Conservation (phyloP, 2,113 vertebrate species). For the Trogon surrucura region DNA sequence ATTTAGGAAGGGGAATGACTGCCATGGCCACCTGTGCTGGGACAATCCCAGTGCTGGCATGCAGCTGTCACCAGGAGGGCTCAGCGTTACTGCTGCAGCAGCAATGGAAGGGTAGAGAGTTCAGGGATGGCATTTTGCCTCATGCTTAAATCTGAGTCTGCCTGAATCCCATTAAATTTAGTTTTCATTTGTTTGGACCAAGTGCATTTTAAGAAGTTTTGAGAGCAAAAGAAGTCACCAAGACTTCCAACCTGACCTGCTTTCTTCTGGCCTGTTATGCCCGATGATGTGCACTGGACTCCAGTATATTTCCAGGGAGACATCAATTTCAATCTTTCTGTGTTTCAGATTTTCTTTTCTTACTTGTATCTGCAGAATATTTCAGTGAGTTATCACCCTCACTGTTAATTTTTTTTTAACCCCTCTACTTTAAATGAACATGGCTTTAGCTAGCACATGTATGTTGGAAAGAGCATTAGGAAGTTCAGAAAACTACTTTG, state of each 20-base stretch:
- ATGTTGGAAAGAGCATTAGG: not conserved
- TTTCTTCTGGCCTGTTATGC: not conserved
- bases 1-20: not conserved
- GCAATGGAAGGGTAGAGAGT: not conserved
- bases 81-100: rapidly evolving
- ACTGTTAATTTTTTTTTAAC: not conserved
- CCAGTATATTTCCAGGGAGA: not conserved
- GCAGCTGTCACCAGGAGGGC: not conserved
- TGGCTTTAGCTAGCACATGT: not conserved
- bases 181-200: not conserved
- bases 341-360: not conserved
- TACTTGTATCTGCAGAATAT: not conserved
- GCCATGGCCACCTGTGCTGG: not conserved
- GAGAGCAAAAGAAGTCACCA: not conserved
- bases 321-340: not conserved
- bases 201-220: not conserved
- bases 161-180: not conserved
- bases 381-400: not conserved
- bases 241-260: not conserved
- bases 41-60: not conserved
- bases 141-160: not conserved
- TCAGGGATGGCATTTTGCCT: not conserved
- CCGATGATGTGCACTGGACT: not conserved
- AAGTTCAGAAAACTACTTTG: not conserved
- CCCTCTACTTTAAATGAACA: not conserved